Evolutionary conservation across 2,113 vertebrate genomes (phyloP), one percentile per base, ranked within the genome.

Genomic region (Chinchilla lanigera): DNA sequence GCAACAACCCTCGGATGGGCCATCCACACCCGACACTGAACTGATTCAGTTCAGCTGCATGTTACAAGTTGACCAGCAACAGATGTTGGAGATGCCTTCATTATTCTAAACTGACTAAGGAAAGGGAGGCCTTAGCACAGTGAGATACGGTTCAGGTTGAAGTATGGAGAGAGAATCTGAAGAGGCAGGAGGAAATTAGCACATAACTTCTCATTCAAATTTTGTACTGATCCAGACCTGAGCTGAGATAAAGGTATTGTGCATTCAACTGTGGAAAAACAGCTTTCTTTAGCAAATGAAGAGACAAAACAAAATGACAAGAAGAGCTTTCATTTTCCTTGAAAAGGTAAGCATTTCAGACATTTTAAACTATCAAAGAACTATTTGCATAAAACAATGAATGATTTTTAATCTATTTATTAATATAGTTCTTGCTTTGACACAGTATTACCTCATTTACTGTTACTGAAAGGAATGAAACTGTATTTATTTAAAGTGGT

Each of bases 381-480:
- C 33, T 5, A 93, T 88, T 87, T 84, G 61, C 19, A 41, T 80
- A 88, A n/a, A 83, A 90, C 26, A 97, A 44, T 83, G 60, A 82
- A 89, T 90, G 24, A 61, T 61, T 90, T 92, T 52, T 83, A 92
- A 77, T 73, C 22, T 86, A 54, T 89, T 93, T 94, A 84, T 94
- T 96, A 96, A 95, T 93, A 86, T 73, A 69, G 41, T 17, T 65
- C 61, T 97, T 28, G 41, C 69, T 67, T 83, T 90, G 35, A 83
- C n/a, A 91, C 41, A 95, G 50, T 28, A 5, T 92, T 83, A 83
- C 28, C 60, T 95, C 24, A 58, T 50, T 89, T 86, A 75, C 80
- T 89, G 47, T 93, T 17, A 78, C 12, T 73, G 60, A 89, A 84
- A 93, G 56, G 14, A 97, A 96, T 61, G 28, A 80, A 93, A 93